Evolutionary conservation across 1,140 invertebrate species (phyloP), one percentile per base, ranked within the genome.

Genomic region (Sarcophaga bullata): DNA sequence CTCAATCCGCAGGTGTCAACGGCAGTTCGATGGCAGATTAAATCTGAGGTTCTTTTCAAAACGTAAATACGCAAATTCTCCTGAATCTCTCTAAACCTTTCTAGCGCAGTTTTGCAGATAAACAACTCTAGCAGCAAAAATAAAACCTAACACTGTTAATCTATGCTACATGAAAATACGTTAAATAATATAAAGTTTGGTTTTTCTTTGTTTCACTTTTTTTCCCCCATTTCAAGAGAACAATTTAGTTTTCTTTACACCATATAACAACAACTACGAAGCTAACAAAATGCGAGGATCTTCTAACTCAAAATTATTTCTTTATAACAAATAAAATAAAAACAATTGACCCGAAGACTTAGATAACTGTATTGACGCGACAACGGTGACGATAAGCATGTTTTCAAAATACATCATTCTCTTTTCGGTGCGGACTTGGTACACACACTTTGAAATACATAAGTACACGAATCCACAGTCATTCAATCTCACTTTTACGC

Each of bases 21-120:
- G 25, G 25, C 25, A 78, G 75, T 52, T 50, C 75, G 8, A 78
- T 78, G 75, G 75, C 75, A 3, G 75, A 78, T 78, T 50, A 78
- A 19, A 68, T 68, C 17, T 7, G 62, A 68, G 15, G 6, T 19
- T 25, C 62, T 6, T 58, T 37, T 37, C 25, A 37, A 37, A 37
- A 37, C 25, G 25, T 37, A 2, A 37, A 37, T 37, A 37, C 25
- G 25, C 25, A 37, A 37, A 37, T 37, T 37, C 25, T n/a, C n/a
- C n/a, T n/a, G n/a, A n/a, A n/a, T n/a, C n/a, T n/a, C n/a, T 37
- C 25, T 37, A 37, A 37, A 37, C 25, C 25, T 37, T 37, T 58
- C n/a, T 15, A 58, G n/a, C 15, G 54, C 54, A 58, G 54, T 58
- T 58, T n/a, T 6, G 15, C 15, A 58, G 54, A 58, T 13, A 58